Base-by-base conservation (phyloP, 2,888 invertebrate genomes). In the Xestia c-nigrum region DNA sequence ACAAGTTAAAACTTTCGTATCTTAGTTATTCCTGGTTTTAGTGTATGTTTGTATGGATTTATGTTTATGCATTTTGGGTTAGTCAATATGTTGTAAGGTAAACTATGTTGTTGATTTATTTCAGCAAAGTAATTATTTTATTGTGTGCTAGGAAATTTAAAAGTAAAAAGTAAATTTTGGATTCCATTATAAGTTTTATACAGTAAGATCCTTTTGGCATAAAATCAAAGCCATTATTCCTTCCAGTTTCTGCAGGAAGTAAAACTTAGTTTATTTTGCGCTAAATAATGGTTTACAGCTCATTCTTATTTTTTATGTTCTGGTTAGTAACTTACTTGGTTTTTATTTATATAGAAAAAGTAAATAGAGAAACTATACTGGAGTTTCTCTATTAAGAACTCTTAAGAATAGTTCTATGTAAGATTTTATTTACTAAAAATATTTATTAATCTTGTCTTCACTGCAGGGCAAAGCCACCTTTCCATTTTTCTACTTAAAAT, bases 21-120 rank as follows among this genome's bases (percentile, higher is more conserved):
- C 16, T 31, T 52, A 52, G 10, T 72, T 59, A 46, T 71, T 59
- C 59, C 40, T 72, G 40, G 40, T 47, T 12, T 61, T 40, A 63
- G 63, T 64, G 43, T 64, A 16, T n/a, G 14, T 64, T 64, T 43
- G 2, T n/a, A 63, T 19, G 21, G 0, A 38, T 21, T 38, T 63
- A 10, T 64, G 5, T 63, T 63, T 14, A 63, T 14, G 14, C n/a
- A 61, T n/a, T n/a, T 64, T 43, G 14, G n/a, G 64, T 43, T 64
- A 40, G 7, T n/a, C 43, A 43, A n/a, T 43, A 64, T 64, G n/a
- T 14, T 63, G 12, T 40, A 40, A 63, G 38, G 21, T 63, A 63
- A 40, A 21, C 5, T 63, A 40, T 63, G n/a, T n/a, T n/a, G 31
- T 38, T 61, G 9, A 61, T 61, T n/a, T 64, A 64, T 64, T 43